Evolutionary conservation across 2,113 vertebrate species (phyloP), one percentile per base, ranked within the genome.

Genomic region (Eulacestoma nigropectus): DNA sequence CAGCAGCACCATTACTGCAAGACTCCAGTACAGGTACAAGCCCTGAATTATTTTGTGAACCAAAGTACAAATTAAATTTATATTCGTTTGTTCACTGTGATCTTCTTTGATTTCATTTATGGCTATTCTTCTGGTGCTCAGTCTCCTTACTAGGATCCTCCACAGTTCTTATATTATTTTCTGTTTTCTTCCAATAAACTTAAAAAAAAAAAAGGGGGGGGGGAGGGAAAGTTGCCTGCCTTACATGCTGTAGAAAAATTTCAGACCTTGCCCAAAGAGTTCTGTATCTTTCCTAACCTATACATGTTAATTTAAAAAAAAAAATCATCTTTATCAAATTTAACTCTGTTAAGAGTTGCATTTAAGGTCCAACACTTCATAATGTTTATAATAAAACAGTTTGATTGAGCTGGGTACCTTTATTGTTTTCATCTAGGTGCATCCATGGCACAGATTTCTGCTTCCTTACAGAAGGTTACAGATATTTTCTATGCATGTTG

Each of bases 11-110:
- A 11, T 98, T 99, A 60, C 94, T 99, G 10, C 98, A 98, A n/a
- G 99, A 99, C 95, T 97, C 98, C 79, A 98, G 98, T 97, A 93
- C 97, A 98, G 99, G 99, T 99, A 96, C 41, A 53, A 39, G 25
- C 42, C 30, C 17, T 65, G 60, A 90, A 87, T 68, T 78, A 18
- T 44, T 83, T 81, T 75, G 27, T 47, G 26, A 59, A 55, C 6
- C 22, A 39, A 30, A 90, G 11, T 44, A 70, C 10, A 75, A 60
- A 80, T 78, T 53, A 12, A 9, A 39, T 77, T 80, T 81, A 8
- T 16, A 29, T 63, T 86, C 1, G 1, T 62, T 74, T 56, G 26
- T 78, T 89, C 13, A 11, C 35, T 60, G 10, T 63, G 44, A n/a
- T 57, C 10, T 57, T 67, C 46, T 83, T 13, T 76, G 39, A 59